A percentile compares a stretch with the other conserved stretches of the same genome.
phyloP scores from a whole-genome alignment of 2,888 invertebrate species.

The Druceiella hillmani region DNA sequence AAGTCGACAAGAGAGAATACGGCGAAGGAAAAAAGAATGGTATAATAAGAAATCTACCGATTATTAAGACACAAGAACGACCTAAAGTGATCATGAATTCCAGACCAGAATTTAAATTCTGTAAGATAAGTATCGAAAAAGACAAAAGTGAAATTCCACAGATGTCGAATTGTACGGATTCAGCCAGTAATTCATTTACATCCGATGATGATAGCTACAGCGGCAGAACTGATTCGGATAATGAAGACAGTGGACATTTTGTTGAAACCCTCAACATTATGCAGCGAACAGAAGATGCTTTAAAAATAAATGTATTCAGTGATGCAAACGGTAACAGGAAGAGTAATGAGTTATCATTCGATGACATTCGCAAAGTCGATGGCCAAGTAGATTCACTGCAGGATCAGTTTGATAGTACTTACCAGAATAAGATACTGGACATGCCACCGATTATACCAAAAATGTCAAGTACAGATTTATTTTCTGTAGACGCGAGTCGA shows the following conservation, averaged over 20 bases:
- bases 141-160: conserved; percentile 50
- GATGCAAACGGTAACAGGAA: conserved; percentile 41
- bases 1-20: conserved; percentile 39
- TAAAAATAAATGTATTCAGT: conserved; percentile 47
- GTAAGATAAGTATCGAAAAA: conserved; percentile 49
- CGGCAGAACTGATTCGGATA: conserved; percentile 54
- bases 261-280: conserved; percentile 38
- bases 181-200: conserved; percentile 42
- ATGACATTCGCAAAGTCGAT: conserved; percentile 42
- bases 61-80: conserved; percentile 61
- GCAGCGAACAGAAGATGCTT: conserved; percentile 39
- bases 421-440: conserved; percentile 34
- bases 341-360: conserved; percentile 38
- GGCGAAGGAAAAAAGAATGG: conserved; percentile 45
- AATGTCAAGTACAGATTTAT: conserved; percentile 35
- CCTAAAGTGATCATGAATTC: conserved; percentile 55
- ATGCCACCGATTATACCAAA: conserved; percentile 46
- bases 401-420: conserved; percentile 20
- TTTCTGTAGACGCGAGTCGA: conserved; percentile 59
- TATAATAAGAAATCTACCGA: conserved; percentile 54
- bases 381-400: conserved; percentile 35
- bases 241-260: conserved; percentile 51
- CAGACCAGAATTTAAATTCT: conserved; percentile 49
- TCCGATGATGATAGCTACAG: conserved; percentile 50
- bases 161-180: conserved; percentile 53